These are phyloP conservation scores for Austrofundulus limnaeus DNA, from an alignment of 2,113 vertebrate genomes.

Conservation along the genomic window DNA sequence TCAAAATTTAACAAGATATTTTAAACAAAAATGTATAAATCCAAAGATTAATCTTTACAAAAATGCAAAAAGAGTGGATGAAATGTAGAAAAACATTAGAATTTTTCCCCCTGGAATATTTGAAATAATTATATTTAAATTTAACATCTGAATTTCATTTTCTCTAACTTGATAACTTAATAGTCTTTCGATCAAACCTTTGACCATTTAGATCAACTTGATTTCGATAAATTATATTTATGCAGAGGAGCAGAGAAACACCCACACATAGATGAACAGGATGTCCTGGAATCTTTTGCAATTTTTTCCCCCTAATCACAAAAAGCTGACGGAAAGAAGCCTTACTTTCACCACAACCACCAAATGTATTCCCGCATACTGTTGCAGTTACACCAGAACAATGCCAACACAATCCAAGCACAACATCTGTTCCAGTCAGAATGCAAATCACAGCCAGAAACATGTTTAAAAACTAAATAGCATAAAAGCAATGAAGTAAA, in stretches of 20 bases:
- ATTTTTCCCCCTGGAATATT: slow-evolving; percentile 6
- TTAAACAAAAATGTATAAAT: neutral
- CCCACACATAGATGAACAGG: slow-evolving; percentile 29
- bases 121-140: slow-evolving; percentile 20
- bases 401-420: slow-evolving; percentile 66
- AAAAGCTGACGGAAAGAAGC: slow-evolving; percentile 44
- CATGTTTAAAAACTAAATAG: slow-evolving; percentile 69
- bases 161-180: slow-evolving; percentile 44
- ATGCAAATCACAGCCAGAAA: slow-evolving; percentile 62
- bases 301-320: slow-evolving; percentile 30
- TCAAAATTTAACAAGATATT: neutral
- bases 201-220: slow-evolving; percentile 37
- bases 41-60: neutral
- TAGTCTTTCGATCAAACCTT: slow-evolving; percentile 49
- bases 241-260: slow-evolving; percentile 35
- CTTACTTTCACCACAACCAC: slow-evolving; percentile 55
- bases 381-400: slow-evolving; percentile 66
- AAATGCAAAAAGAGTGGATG: neutral
- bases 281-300: slow-evolving; percentile 41
- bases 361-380: slow-evolving; percentile 51
- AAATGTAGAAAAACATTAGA: neutral
- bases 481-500: slow-evolving; percentile 65
- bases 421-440: slow-evolving; percentile 75
- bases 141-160: slow-evolving; percentile 59
- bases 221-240: slow-evolving; percentile 53